Evolutionary conservation across 2,797 vertebrate genomes (phyloP).

Genomic region (Ctenopoma kingsleyae): DNA sequence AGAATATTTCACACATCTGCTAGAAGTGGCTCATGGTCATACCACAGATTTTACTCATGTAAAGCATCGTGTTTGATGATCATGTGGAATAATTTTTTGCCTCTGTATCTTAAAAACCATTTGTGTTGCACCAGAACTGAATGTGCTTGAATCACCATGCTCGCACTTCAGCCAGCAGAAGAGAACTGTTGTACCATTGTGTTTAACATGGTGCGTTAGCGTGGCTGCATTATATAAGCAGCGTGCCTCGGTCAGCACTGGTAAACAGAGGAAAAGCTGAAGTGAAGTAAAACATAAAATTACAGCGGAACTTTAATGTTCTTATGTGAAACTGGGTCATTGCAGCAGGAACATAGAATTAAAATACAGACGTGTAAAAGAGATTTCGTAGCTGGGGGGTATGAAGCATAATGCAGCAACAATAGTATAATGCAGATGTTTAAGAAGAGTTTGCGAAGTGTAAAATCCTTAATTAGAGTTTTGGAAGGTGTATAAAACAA

Average conservation of each 20-base stretch:
- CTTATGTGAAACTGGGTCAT: slow-evolving; percentile 60
- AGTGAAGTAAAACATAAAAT: slow-evolving; percentile 37
- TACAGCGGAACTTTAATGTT: slow-evolving; percentile 37
- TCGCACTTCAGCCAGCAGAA: background rate
- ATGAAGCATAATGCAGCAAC: slow-evolving; percentile 26
- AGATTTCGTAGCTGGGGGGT: slow-evolving; percentile 40
- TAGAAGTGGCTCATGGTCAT: background rate
- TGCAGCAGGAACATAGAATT: slow-evolving; percentile 36
- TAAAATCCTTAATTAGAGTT: slow-evolving; percentile 38
- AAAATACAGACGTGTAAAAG: slow-evolving; percentile 44
- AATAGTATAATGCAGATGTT: slow-evolving; percentile 39
- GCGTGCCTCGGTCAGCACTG: background rate
- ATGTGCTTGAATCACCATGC: background rate
- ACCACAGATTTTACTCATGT: background rate
- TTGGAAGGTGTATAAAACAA: slow-evolving; percentile 45
- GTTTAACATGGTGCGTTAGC: slow-evolving; percentile 1
- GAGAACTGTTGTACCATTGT: background rate
- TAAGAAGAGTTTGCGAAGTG: slow-evolving; percentile 39
- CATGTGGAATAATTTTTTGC: background rate
- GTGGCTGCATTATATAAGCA: background rate
- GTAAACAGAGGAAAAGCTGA: background rate
- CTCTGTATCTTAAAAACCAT: background rate
- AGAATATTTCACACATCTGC: too few species aligned
- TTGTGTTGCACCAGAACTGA: background rate
- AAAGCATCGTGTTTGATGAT: background rate